A percentile compares a stretch with the other conserved stretches of the same genome.
Conservation (phyloP, 92 coral and sea anemone species). For the Porites rus region DNA sequence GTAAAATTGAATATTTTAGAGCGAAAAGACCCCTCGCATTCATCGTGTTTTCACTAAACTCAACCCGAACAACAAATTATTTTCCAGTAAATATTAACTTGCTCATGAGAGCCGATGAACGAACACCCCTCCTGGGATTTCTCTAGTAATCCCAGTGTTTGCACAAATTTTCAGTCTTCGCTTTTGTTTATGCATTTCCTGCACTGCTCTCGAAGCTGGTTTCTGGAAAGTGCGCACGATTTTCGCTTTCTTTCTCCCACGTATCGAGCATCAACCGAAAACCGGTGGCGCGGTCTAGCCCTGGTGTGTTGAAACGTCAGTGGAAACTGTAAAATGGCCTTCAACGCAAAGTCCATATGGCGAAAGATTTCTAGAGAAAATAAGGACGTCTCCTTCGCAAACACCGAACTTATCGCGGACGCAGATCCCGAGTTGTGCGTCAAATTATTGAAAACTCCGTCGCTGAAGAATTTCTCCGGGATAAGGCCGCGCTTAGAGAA, state of each 20-base stretch:
- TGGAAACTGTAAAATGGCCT: neutral
- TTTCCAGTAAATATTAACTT: too few species aligned
- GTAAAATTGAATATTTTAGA: too few species aligned
- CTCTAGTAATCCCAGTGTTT: neutral
- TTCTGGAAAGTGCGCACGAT: too few species aligned
- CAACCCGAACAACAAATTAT: too few species aligned
- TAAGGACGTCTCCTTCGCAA: conserved; percentile 12
- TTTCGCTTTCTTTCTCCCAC: too few species aligned
- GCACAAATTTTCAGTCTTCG: neutral
- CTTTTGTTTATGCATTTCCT: too few species aligned
- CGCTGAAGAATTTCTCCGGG: conserved; percentile 78
- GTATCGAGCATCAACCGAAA: neutral
- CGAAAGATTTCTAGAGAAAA: conserved; percentile 17
- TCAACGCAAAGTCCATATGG: conserved; percentile 35
- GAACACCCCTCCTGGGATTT: conserved; percentile 16
- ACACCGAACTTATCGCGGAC: conserved; percentile 50
- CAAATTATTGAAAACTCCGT: conserved; percentile 70
- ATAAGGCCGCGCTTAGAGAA: conserved; percentile 73
- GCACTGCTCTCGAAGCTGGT: too few species aligned
- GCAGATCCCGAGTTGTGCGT: conserved; percentile 85
- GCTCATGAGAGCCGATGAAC: neutral
- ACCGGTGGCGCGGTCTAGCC: neutral
- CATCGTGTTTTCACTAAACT: too few species aligned
- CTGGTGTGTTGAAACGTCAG: neutral
- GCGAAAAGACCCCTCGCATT: too few species aligned